These are phyloP conservation scores for Eremobia ochroleuca DNA, from an alignment of 2,888 invertebrate species.

Conservation along the genomic window DNA sequence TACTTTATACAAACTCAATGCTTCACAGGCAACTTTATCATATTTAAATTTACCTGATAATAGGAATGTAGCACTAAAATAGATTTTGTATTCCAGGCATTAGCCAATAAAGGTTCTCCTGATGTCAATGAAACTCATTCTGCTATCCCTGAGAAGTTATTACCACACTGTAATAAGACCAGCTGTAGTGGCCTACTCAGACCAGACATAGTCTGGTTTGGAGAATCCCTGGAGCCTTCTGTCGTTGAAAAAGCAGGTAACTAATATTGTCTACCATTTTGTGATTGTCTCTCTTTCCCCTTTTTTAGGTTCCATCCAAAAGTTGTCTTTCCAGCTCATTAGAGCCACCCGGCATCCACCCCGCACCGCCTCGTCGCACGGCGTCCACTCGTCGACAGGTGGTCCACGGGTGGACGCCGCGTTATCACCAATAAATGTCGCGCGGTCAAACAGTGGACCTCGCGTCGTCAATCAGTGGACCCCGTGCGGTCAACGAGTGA, in stretches of 20 bases:
- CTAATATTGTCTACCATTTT: background rate
- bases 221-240: conserved; percentile 93
- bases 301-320: too few species aligned
- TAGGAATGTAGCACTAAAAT: background rate
- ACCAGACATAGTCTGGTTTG: conserved; percentile 97
- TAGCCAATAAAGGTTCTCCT: conserved; percentile 91
- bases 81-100: conserved; percentile 75
- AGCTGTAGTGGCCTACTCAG: conserved; percentile 93
- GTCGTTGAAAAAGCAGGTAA: conserved; percentile 92
- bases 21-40: background rate
- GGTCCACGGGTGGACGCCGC: too few species aligned
- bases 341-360: too few species aligned
- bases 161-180: conserved; percentile 93
- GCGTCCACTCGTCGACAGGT: too few species aligned
- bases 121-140: conserved; percentile 90
- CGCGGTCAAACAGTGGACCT: too few species aligned
- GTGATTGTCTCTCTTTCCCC: too few species aligned
- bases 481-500: too few species aligned
- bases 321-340: too few species aligned
- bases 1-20: background rate
- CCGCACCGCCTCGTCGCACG: too few species aligned
- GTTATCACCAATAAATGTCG: too few species aligned
- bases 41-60: background rate
- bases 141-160: conserved; percentile 91
- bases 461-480: too few species aligned